phyloP scores from a whole-genome alignment of 2,888 invertebrate genomes.

The Hydropsyche betteni region DNA sequence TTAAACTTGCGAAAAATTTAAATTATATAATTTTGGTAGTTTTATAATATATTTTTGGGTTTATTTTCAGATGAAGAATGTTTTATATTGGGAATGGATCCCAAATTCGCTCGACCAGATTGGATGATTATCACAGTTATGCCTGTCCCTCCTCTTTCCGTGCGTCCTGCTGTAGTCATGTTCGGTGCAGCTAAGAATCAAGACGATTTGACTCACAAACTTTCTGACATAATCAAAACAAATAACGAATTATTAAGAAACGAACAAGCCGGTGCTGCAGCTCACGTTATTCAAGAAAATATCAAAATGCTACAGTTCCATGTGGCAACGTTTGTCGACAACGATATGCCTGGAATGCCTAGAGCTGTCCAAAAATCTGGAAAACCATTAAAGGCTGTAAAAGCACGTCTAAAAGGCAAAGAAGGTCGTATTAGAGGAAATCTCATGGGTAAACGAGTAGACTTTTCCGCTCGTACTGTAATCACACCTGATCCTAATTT shows the following conservation, averaged over 20 bases:
- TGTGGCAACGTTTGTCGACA: conserved; percentile 97
- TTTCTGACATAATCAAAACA: conserved; percentile 97
- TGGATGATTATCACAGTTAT: conserved; percentile 99
- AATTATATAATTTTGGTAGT: background rate
- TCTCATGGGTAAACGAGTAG: conserved; percentile 99
- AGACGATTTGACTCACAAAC: conserved; percentile 98
- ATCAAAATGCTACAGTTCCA: conserved; percentile 98
- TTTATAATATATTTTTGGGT: conserved; percentile 20
- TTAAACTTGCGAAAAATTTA: background rate
- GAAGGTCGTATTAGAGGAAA: conserved; percentile 99
- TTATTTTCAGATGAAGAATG: conserved; percentile 87
- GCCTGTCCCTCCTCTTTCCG: conserved; percentile 96
- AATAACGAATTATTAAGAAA: conserved; percentile 96
- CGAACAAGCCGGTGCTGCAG: conserved; percentile 96
- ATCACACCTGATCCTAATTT: conserved; percentile 96
- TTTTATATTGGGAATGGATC: conserved; percentile 94
- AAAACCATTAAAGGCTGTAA: conserved; percentile 96
- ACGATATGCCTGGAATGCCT: conserved; percentile 98
- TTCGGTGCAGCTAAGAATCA: conserved; percentile 98
- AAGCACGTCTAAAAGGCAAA: conserved; percentile 95
- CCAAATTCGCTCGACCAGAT: conserved; percentile 96
- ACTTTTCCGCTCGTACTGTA: conserved; percentile 99
- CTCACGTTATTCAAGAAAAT: conserved; percentile 96
- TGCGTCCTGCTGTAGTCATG: conserved; percentile 98
- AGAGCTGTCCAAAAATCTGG: conserved; percentile 99